These are phyloP conservation scores for Atethmia centrago DNA, from an alignment of 2,888 invertebrate genomes.

Conservation along the genomic window DNA sequence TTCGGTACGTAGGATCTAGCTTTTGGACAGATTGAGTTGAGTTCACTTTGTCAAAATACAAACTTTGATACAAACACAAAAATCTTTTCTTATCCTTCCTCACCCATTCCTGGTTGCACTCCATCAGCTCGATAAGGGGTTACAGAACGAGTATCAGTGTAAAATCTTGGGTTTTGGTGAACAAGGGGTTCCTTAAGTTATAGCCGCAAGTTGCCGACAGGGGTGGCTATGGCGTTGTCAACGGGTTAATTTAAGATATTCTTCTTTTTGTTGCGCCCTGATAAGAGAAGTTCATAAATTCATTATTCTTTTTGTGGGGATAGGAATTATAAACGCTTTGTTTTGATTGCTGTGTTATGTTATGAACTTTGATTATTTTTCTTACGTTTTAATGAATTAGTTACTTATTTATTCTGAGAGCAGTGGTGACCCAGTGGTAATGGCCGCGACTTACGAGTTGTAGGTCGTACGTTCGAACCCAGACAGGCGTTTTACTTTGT, in stretches of 20 bases:
- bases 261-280: conserved; percentile 69
- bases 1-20: background rate
- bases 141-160: conserved; percentile 76
- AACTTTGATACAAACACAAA: background rate
- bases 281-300: conserved; percentile 75
- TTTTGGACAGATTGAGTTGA: background rate
- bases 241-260: conserved; percentile 80
- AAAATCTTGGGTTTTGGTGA: conserved; percentile 84
- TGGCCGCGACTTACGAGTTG: too few relatives aligned
- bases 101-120: conserved; percentile 48
- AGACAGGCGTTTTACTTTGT: too few relatives aligned
- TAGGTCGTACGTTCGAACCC: too few relatives aligned
- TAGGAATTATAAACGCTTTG: conserved; percentile 7
- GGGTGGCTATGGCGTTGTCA: conserved; percentile 78
- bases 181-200: conserved; percentile 86
- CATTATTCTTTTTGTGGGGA: conserved; percentile 61
- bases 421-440: too few relatives aligned
- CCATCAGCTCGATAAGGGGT: conserved; percentile 77
- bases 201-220: conserved; percentile 75
- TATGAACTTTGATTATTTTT: background rate
- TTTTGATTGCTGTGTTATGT: background rate
- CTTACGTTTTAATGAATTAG: background rate
- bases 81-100: conserved; percentile 54
- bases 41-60: background rate
- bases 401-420: too few relatives aligned